A percentile compares a stretch with the other conserved stretches of the same genome.
Conservation (phyloP, 2,888 invertebrate species). For the Dasypogon diadema region DNA sequence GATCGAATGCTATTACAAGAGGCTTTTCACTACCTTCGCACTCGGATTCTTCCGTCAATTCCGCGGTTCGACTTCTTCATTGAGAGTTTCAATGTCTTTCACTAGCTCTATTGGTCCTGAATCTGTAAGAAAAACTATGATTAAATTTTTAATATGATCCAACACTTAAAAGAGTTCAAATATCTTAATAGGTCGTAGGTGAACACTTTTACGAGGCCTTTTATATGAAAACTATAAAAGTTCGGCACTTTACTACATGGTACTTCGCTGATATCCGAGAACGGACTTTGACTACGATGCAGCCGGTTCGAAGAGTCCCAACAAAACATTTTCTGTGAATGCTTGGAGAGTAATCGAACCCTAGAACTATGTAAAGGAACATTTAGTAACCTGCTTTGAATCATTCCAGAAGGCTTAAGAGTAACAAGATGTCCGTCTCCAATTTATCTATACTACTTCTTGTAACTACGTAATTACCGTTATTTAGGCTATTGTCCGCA, state of each 20-base stretch:
- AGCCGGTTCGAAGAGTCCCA: slow-evolving; percentile 99
- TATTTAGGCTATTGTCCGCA: slow-evolving; percentile 85
- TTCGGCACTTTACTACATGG: slow-evolving; percentile 91
- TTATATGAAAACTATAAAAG: slow-evolving; percentile 86
- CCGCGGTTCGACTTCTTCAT: slow-evolving; percentile 79
- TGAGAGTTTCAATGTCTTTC: slow-evolving; percentile 76
- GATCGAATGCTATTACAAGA: slow-evolving; percentile 71
- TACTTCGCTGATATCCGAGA: slow-evolving; percentile 94
- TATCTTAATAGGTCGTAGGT: slow-evolving; percentile 64
- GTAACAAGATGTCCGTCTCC: slow-evolving; percentile 60
- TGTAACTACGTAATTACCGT: slow-evolving; percentile 72
- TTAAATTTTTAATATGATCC: no score
- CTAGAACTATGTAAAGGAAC: slow-evolving; percentile 66
- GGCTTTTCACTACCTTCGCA: slow-evolving; percentile 75
- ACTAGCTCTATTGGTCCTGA: slow-evolving; percentile 73
- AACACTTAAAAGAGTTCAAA: no score
- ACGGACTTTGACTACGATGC: slow-evolving; percentile 77
- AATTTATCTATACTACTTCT: not conserved
- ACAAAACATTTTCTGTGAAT: slow-evolving; percentile 77
- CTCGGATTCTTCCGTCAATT: slow-evolving; percentile 78
- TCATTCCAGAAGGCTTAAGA: slow-evolving; percentile 60
- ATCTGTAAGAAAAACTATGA: slow-evolving; percentile 62
- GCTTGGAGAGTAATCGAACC: slow-evolving; percentile 67
- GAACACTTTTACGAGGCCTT: slow-evolving; percentile 70
- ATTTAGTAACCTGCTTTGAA: slow-evolving; percentile 65